Evolutionary conservation across 2,797 vertebrate species (phyloP).

Genomic region (Syngnathus rostellatus): DNA sequence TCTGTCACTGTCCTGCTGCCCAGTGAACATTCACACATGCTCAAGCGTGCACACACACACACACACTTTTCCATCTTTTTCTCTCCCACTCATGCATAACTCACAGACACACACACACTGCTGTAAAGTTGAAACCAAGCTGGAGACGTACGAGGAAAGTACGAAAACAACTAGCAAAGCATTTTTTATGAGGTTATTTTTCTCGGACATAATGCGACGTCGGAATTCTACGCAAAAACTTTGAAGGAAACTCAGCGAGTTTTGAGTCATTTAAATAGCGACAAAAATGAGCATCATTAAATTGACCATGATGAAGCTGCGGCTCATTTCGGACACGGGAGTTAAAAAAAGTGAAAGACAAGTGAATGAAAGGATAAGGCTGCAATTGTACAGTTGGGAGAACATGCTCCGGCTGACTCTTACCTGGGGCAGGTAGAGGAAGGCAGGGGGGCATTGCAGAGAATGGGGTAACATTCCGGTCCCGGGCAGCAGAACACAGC

Average conservation of each 20-base stretch:
- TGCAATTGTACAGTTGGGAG: not conserved
- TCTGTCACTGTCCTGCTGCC: slow-evolving; percentile 53
- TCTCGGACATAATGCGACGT: no score
- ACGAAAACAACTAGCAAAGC: slow-evolving; percentile 4
- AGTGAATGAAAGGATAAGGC: no score
- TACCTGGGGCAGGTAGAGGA: slow-evolving; percentile 96
- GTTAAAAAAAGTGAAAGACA: not conserved
- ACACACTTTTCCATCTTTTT: not conserved
- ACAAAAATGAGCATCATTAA: not conserved
- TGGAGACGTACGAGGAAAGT: not conserved
- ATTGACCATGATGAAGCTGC: not conserved
- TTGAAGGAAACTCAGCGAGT: no score
- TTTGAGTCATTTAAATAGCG: no score
- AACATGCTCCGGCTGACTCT: slow-evolving; percentile 49
- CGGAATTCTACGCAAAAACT: no score
- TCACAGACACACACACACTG: not conserved
- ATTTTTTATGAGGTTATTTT: not conserved
- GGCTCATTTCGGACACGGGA: not conserved
- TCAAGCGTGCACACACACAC: not conserved
- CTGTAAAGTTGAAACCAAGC: slow-evolving; percentile 9
- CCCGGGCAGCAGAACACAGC: slow-evolving; percentile 89
- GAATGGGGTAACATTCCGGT: slow-evolving; percentile 88
- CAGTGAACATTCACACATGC: slow-evolving; percentile 23
- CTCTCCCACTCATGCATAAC: slow-evolving; percentile 8
- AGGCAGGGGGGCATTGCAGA: slow-evolving; percentile 82